A percentile compares a stretch with the other conserved stretches of the same genome.
These are phyloP conservation scores for Cyclargus thomasi DNA, from an alignment of 1,140 invertebrate genomes.

Conservation along the genomic window DNA sequence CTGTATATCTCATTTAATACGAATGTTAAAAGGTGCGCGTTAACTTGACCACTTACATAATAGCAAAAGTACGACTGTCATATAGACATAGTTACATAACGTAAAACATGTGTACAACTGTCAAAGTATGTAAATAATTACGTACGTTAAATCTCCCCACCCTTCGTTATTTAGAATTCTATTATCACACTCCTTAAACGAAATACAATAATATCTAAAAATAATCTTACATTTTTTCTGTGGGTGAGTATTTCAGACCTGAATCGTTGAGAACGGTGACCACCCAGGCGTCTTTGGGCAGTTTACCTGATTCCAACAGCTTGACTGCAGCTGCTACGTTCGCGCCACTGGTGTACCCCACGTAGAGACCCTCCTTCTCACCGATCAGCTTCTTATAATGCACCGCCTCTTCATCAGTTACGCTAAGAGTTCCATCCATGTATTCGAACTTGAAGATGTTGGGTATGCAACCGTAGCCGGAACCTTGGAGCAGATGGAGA, in stretches of 20 bases:
- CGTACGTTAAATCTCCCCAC: no score
- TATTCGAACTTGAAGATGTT: background rate
- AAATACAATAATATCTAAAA: no score
- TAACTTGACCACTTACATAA: no score
- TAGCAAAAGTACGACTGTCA: no score
- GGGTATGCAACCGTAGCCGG: conserved; percentile 1
- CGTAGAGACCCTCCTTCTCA: conserved; percentile 10
- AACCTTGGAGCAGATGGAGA: background rate
- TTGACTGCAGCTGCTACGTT: background rate
- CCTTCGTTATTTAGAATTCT: no score
- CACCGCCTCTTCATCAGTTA: conserved; percentile 1
- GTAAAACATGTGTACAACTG: no score
- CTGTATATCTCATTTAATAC: no score
- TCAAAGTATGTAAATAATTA: no score
- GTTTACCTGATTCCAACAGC: background rate
- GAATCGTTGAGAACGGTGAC: background rate
- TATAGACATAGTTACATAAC: no score
- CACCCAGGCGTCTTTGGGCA: conserved; percentile 7
- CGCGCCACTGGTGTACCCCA: background rate
- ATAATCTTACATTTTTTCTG: no score
- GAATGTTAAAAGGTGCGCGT: no score
- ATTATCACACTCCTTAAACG: no score
- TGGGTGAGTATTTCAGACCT: conserved; percentile 1
- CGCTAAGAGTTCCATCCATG: background rate
- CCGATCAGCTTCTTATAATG: conserved; percentile 5